A percentile compares a stretch with the other conserved stretches of the same genome.
Conservation (phyloP, 1,140 invertebrate species). For the Neodiprion fabricii region DNA sequence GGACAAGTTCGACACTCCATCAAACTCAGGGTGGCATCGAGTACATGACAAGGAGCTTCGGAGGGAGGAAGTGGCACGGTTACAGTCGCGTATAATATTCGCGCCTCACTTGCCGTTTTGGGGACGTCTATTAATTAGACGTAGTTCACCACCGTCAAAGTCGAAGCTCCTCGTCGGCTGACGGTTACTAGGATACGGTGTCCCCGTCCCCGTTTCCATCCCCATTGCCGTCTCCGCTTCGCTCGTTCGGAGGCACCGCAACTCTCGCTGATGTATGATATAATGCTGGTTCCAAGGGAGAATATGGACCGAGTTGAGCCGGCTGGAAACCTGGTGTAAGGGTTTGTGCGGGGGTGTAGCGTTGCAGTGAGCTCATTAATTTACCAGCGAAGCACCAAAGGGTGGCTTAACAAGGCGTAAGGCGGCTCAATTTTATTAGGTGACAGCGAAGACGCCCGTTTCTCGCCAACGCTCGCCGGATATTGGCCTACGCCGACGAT, state of each 20-base stretch:
- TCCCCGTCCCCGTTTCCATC: constrained; percentile 23
- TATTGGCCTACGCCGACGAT: background rate
- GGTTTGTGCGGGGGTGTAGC: constrained; percentile 51
- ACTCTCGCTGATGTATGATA: constrained; percentile 56
- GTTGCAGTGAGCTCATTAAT: constrained; percentile 61
- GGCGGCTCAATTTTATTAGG: constrained; percentile 53
- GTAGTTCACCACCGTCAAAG: constrained; percentile 9
- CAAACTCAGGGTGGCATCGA: too few relatives aligned
- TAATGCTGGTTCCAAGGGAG: constrained; percentile 52
- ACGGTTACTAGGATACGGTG: constrained; percentile 47
- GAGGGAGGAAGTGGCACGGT: too few relatives aligned
- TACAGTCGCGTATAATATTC: background rate
- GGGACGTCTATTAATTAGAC: constrained; percentile 5
- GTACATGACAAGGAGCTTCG: too few relatives aligned
- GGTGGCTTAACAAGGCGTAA: constrained; percentile 56
- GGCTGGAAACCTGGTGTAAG: constrained; percentile 47
- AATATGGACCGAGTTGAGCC: constrained; percentile 41
- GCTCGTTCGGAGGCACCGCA: background rate
- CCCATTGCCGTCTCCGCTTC: constrained; percentile 19
- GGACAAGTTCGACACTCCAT: too few relatives aligned
- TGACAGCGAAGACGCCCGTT: constrained; percentile 50
- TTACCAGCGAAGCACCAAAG: constrained; percentile 54
- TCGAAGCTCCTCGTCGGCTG: constrained; percentile 21
- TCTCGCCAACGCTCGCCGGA: too few relatives aligned
- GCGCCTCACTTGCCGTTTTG: background rate